Evolutionary conservation across 2,797 vertebrate species (phyloP), one percentile per base, ranked within the genome.

Genomic region (Aulostomus chinensis): DNA sequence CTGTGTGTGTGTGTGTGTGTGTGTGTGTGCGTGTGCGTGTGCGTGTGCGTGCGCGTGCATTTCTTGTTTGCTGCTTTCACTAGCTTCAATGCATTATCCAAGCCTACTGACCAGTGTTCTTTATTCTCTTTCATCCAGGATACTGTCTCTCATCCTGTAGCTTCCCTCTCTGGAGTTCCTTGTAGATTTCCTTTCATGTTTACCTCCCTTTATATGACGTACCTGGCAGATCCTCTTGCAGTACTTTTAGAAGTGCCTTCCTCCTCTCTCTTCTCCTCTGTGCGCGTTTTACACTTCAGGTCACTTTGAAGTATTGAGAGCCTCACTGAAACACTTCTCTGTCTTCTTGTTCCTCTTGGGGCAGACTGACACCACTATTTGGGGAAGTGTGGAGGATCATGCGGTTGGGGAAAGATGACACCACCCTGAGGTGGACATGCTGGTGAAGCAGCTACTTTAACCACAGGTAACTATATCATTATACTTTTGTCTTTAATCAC

Each of bases 301-400:
- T 58, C 63, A 69, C 73, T 77, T 68, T 73, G 71, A 83, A 78
- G 62, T 55, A 45, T 45, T 36, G 34, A 55, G 55, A 51, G 63
- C 26, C 41, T 42, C 30, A 5, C 38, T 57, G 35, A 76, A 72
- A 47, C 35, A 11, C 28, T 15, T 26, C n/a, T 32, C 38, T 73
- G 32, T 51, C 13, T 58, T 59, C 41, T 68, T 85, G 58, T 78
- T 68, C 61, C 48, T 69, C 48, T 57, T 58, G 79, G 58, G 51
- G 40, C 30, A 28, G 51, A 33, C 60, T 39, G 45, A 71, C 57
- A 14, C 34, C 26, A 10, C 12, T 14, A 4, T 51, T 18, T 47
- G 51, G 76, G 57, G 51, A 46, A 56, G 55, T 35, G 55, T 28
- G 39, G 37, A 47, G 39, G 59, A 77, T 58, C 34, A 52, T 70